These are phyloP conservation scores for Catocala fraxini DNA, from an alignment of 2,888 invertebrate genomes.

Conservation along the genomic window DNA sequence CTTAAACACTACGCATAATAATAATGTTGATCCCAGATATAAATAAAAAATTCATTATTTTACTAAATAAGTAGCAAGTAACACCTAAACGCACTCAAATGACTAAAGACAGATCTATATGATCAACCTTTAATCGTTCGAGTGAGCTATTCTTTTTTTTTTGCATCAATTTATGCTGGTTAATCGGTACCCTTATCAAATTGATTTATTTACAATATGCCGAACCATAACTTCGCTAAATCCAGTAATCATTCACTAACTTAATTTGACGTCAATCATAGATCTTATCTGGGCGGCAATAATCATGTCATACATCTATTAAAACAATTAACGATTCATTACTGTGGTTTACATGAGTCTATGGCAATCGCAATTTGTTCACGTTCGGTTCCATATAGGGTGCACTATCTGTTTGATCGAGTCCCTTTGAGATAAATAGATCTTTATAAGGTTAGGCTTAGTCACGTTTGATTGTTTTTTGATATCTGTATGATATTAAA, in stretches of 20 bases:
- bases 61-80: no score
- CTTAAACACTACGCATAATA: no score
- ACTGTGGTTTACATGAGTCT: constrained; percentile 45
- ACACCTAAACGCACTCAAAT: no score
- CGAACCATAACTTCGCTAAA: constrained; percentile 11
- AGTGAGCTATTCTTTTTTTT: no score
- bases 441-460: constrained; percentile 5
- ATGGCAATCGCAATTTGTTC: constrained; percentile 49
- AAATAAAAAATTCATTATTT: no score
- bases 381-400: constrained; percentile 45
- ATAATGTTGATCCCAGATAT: no score
- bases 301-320: constrained; percentile 50
- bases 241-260: not conserved
- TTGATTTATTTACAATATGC: not conserved
- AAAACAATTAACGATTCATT: constrained; percentile 52
- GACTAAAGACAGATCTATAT: no score
- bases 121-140: no score
- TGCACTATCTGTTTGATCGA: constrained; percentile 34
- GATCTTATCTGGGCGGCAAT: constrained; percentile 43
- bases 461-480: constrained; percentile 11
- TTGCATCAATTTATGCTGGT: no score
- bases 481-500: not conserved
- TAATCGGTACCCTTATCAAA: not conserved
- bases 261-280: constrained; percentile 43
- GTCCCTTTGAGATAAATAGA: constrained; percentile 27